Conservation (phyloP, 2,113 vertebrate genomes). For the Argyrosomus japonicus region DNA sequence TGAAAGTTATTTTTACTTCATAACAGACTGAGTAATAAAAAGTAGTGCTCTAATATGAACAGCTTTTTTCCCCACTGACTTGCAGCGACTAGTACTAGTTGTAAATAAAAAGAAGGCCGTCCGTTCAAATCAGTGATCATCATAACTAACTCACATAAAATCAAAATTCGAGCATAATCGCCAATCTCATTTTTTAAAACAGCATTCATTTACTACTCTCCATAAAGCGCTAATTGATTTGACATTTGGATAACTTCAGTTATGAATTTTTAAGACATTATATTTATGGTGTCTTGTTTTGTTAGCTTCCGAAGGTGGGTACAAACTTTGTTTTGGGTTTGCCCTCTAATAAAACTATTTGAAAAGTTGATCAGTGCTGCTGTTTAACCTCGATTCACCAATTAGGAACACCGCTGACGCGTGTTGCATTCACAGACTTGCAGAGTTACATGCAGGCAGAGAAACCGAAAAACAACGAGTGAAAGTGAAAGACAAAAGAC, state of each 20-base stretch:
- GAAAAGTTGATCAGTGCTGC: not conserved
- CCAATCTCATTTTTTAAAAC: not conserved
- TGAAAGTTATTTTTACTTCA: not conserved
- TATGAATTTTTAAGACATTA: not conserved
- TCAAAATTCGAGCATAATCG: not conserved
- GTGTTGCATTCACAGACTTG: conserved; percentile 7
- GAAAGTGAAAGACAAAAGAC: conserved; percentile 7
- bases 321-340: not conserved
- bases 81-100: too few relatives aligned
- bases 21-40: not conserved
- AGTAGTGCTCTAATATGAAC: not conserved
- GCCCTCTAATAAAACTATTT: not conserved
- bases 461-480: conserved; percentile 4
- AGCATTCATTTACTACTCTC: conserved; percentile 2
- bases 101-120: conserved; percentile 6
- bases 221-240: not conserved
- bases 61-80: not conserved
- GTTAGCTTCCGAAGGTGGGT: not conserved
- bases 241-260: too few relatives aligned
- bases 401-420: not conserved
- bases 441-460: not conserved
- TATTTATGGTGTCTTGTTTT: not conserved
- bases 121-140: not conserved
- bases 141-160: not conserved
- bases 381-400: not conserved